Evolutionary conservation across 2,113 vertebrate species (phyloP).

Genomic region (Paratilapia polleni): DNA sequence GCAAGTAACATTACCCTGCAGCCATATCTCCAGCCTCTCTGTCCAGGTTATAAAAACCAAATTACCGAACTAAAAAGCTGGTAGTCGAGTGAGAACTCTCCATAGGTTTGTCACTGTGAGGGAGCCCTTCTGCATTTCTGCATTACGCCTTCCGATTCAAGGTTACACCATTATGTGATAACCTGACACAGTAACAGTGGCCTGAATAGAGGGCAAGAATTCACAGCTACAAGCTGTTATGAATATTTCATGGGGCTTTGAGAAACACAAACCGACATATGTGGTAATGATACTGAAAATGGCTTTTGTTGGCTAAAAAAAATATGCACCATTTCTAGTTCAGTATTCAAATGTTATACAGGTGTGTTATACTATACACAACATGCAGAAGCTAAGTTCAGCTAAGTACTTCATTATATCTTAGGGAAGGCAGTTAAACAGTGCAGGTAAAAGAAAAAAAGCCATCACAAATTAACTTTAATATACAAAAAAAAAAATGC

Average conservation of each 20-base stretch:
- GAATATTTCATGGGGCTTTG: not conserved
- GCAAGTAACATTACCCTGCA: not conserved
- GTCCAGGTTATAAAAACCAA: not conserved
- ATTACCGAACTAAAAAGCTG: not conserved
- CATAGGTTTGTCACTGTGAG: not conserved
- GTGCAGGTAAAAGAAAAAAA: constrained; percentile 11
- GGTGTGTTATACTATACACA: not conserved
- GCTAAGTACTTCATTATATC: not conserved
- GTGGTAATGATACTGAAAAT: constrained; percentile 8
- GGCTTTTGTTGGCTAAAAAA: not conserved
- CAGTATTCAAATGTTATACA: not conserved
- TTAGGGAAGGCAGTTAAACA: not conserved
- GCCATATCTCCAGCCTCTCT: not conserved
- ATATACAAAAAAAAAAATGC: not conserved
- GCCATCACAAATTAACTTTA: constrained; percentile 5
- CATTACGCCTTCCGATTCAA: not conserved
- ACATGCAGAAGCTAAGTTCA: not conserved
- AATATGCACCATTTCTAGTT: not conserved
- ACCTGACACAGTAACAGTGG: not conserved
- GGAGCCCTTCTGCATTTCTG: not conserved
- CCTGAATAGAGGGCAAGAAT: not conserved
- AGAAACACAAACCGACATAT: not conserved
- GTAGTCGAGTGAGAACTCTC: not conserved
- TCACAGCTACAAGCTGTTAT: not conserved
- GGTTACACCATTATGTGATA: not conserved